These are phyloP conservation scores for Caenorhabditis macrosperma DNA, from an alignment of 2,888 invertebrate genomes.

Conservation along the genomic window DNA sequence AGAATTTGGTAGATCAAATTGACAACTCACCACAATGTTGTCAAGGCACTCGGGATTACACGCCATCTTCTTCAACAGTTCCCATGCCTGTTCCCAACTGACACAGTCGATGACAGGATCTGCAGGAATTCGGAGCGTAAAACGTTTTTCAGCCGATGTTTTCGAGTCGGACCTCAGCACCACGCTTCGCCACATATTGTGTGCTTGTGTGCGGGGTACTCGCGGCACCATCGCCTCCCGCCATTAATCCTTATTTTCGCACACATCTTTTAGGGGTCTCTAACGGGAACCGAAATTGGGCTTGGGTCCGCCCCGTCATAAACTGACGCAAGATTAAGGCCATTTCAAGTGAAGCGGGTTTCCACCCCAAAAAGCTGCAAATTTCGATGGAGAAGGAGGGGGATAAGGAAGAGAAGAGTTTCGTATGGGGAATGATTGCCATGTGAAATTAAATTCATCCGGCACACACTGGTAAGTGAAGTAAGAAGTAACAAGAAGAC, in stretches of 20 bases:
- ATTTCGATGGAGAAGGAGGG: background rate
- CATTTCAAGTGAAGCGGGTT: background rate
- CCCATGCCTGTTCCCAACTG: conserved; percentile 82
- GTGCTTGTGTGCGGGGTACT: background rate
- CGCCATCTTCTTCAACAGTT: conserved; percentile 83
- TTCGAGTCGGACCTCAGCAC: conserved; percentile 43
- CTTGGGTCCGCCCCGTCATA: conserved; percentile 22
- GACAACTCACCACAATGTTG: conserved; percentile 81
- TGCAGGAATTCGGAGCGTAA: conserved; percentile 39
- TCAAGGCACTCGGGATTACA: conserved; percentile 84
- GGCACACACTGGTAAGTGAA: conserved; percentile 30
- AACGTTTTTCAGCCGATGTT: conserved; percentile 35
- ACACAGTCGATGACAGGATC: conserved; percentile 72
- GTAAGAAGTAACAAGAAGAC: background rate
- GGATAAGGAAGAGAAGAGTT: background rate
- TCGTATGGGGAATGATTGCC: conserved; percentile 21
- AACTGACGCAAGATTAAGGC: conserved; percentile 30
- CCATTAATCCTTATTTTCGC: conserved; percentile 56
- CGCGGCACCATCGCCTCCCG: conserved; percentile 22
- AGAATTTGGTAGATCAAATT: background rate
- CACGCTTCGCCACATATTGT: conserved; percentile 48
- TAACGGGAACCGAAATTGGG: conserved; percentile 49
- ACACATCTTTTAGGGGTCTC: conserved; percentile 57
- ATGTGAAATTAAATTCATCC: conserved; percentile 43
- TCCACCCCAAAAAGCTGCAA: background rate